phyloP scores from a whole-genome alignment of 2,888 invertebrate species.

The Ophonus ardosiacus region DNA sequence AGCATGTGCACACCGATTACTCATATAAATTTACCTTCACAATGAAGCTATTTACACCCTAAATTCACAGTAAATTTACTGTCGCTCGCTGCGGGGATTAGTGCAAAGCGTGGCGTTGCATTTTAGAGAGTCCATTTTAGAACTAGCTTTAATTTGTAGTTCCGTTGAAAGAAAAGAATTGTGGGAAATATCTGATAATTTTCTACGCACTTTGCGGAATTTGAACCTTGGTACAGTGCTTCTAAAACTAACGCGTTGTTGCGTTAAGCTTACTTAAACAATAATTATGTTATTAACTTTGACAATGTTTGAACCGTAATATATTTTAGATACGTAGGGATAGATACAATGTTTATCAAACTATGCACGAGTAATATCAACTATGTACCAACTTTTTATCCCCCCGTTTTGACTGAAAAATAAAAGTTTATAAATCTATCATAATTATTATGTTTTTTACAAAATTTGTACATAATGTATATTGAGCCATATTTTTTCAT shows the following conservation, averaged over 20 bases:
- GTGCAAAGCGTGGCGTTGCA: neutral
- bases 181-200: slow-evolving; percentile 28
- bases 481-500: neutral
- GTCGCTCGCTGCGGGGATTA: neutral
- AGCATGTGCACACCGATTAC: slow-evolving; percentile 3
- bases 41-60: slow-evolving; percentile 17
- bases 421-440: too few species aligned
- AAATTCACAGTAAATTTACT: slow-evolving; percentile 10
- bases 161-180: slow-evolving; percentile 10
- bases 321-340: too few species aligned
- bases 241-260: neutral
- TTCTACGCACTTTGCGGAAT: slow-evolving; percentile 41
- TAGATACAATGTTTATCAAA: too few species aligned
- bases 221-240: slow-evolving; percentile 18
- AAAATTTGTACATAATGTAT: too few species aligned
- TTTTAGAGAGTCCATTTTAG: neutral
- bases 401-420: too few species aligned
- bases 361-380: too few species aligned
- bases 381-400: too few species aligned
- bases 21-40: slow-evolving; percentile 1
- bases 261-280: too few species aligned
- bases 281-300: too few species aligned
- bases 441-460: too few species aligned
- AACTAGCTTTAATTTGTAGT: neutral
- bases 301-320: too few species aligned